phyloP scores from a whole-genome alignment of 1,140 invertebrate genomes.

The Radopholus similis region DNA sequence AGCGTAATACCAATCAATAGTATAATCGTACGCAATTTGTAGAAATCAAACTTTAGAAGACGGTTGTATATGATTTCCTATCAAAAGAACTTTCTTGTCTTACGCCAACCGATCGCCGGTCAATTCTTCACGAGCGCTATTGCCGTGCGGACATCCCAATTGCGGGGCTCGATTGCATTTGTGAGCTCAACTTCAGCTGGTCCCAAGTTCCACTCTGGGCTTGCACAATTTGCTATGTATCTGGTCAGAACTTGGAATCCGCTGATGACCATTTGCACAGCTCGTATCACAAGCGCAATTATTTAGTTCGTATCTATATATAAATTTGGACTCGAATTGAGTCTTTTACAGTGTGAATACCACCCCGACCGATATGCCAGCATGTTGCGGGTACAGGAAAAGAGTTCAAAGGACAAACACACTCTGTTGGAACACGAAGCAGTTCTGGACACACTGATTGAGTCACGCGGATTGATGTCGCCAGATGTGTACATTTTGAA shows the following conservation, averaged over 20 bases:
- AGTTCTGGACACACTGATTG: conserved; percentile 18
- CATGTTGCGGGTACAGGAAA: conserved; percentile 18
- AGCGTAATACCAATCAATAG: too few relatives aligned
- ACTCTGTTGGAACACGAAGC: conserved; percentile 23
- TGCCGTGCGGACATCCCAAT: conserved; percentile 24
- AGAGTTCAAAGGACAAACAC: conserved; percentile 18
- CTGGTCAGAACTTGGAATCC: conserved; percentile 24
- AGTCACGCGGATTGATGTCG: conserved; percentile 15
- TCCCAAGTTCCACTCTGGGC: conserved; percentile 20
- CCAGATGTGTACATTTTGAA: conserved; percentile 25
- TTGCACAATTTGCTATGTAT: conserved; percentile 31
- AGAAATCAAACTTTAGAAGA: conserved; percentile 20
- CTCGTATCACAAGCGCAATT: conserved; percentile 25
- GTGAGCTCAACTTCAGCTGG: conserved; percentile 33
- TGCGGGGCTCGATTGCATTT: conserved; percentile 31
- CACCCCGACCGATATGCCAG: conserved; percentile 17
- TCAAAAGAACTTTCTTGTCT: conserved; percentile 22
- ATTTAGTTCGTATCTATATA: conserved; percentile 8
- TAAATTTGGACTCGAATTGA: neutral
- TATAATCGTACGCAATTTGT: neutral
- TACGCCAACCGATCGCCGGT: conserved; percentile 19
- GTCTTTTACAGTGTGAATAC: conserved; percentile 23
- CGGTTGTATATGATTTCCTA: conserved; percentile 31
- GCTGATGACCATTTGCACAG: conserved; percentile 28
- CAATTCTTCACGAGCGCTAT: conserved; percentile 22